These are phyloP conservation scores for Sesamia nonagrioides DNA, from an alignment of 1,140 invertebrate species.

Conservation along the genomic window DNA sequence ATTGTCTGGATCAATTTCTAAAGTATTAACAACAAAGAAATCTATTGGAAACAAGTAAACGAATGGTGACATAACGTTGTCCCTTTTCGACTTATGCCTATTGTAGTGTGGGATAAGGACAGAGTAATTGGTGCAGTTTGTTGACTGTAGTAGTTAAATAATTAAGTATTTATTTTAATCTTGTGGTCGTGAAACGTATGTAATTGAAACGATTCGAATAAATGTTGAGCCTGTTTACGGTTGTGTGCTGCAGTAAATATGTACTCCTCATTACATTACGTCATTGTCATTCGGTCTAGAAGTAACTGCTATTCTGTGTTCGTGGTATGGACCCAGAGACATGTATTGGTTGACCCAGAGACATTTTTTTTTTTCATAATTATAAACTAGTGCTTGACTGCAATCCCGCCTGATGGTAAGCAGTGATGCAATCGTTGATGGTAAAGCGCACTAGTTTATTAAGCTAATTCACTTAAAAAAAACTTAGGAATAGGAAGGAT, in stretches of 20 bases:
- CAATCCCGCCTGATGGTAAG: no score
- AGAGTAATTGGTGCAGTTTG: background rate
- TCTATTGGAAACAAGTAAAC: constrained; percentile 30
- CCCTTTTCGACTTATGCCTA: background rate
- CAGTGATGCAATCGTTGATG: no score
- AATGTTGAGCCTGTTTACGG: background rate
- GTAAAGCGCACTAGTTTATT: no score
- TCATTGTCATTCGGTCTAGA: no score
- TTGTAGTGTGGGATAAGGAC: background rate
- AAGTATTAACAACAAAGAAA: constrained; percentile 25
- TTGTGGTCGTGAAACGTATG: constrained; percentile 8
- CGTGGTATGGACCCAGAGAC: no score
- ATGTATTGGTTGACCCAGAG: no score
- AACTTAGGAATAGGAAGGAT: no score
- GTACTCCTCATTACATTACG: background rate
- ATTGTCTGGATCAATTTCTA: constrained; percentile 47
- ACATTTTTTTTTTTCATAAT: no score
- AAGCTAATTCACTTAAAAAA: no score
- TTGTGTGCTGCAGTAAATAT: background rate
- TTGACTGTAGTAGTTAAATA: constrained; percentile 26
- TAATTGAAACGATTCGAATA: constrained; percentile 17
- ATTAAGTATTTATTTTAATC: constrained; percentile 21
- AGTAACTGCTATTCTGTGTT: no score
- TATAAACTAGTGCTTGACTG: no score
- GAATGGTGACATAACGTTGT: background rate